Conservation (phyloP, 2,113 vertebrate species). For the Phainopepla nitens region DNA sequence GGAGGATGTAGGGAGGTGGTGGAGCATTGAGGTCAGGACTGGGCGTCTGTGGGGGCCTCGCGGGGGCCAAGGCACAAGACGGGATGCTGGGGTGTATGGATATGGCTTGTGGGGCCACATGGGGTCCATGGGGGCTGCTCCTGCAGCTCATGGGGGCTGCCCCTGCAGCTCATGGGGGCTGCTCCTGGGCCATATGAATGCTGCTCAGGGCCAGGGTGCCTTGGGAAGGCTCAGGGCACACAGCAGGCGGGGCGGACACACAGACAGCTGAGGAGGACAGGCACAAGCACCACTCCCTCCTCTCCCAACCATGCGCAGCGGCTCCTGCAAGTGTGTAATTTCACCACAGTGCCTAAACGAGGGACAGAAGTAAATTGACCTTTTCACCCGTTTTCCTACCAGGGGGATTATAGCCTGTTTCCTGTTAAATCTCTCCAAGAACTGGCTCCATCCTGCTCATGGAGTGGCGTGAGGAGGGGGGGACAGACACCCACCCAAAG, state of each 20-base stretch:
- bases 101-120: not conserved
- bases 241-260: not conserved
- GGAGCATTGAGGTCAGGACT: accelerated
- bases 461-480: not conserved
- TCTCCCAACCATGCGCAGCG: not conserved
- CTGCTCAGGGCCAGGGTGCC: accelerated
- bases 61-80: accelerated
- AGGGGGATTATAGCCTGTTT: conserved; percentile 77
- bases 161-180: accelerated
- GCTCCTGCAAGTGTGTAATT: conserved; percentile 60
- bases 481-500: not conserved
- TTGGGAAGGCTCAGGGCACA: not conserved
- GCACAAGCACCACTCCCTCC: accelerated
- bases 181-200: not conserved
- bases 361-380: conserved; percentile 79
- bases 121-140: not conserved
- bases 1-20: not conserved
- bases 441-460: conserved; percentile 64
- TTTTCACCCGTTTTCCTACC: conserved; percentile 78
- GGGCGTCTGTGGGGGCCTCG: accelerated
- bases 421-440: conserved; percentile 76
- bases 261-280: not conserved
- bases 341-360: conserved; percentile 74
- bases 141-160: not conserved
- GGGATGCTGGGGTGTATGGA: accelerated